Base-by-base conservation (phyloP, 2,113 vertebrate species). In the Cochlearius cochlearius region DNA sequence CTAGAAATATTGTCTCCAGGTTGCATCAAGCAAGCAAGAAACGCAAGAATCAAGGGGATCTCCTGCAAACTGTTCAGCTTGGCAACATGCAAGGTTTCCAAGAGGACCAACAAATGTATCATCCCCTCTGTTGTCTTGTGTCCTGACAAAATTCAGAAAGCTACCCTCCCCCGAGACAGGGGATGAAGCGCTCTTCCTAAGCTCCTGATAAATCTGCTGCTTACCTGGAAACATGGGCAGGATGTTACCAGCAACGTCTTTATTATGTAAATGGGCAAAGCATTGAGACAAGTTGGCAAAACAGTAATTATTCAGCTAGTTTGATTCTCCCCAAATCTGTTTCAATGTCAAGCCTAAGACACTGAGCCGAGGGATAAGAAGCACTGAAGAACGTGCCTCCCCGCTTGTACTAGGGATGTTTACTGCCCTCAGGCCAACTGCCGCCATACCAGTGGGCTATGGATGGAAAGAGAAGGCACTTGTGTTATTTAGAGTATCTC, bases 361-460 rank as follows among this genome's bases (percentile, higher is more conserved):
- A 8, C 34, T 38, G 64, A 86, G 60, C 13, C 4, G 10, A 59
- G 55, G n/a, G 21, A 71, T 38, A 45, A 74, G 86, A 62, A 52
- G 10, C 36, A 7, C 19, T 20, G 67, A 82, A 43, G 50, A 69
- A 88, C 38, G 21, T 64, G 25, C 21, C 45, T 86, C 47, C 29
- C 9, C 0, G 0, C 10, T 75, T 32, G 18, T 25, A 6, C 22
- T 11, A 5, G 4, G 62, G 53, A 45, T 86, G 47, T 1, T 1
- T 34, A 8, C 23, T 11, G 16, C 59, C 73, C 84, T 79, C 8
- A 41, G 59, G 55, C 36, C 68, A 73, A 25, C 36, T 25, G 11
- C 58, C 64, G 62, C 63, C 39, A 27, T 12, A 18, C 9, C 23
- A 9, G 25, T 12, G 27, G 60, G 49, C 27, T 59, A 14, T 3